Evolutionary conservation across 2,113 vertebrate genomes (phyloP).

Genomic region (Scortum barcoo): DNA sequence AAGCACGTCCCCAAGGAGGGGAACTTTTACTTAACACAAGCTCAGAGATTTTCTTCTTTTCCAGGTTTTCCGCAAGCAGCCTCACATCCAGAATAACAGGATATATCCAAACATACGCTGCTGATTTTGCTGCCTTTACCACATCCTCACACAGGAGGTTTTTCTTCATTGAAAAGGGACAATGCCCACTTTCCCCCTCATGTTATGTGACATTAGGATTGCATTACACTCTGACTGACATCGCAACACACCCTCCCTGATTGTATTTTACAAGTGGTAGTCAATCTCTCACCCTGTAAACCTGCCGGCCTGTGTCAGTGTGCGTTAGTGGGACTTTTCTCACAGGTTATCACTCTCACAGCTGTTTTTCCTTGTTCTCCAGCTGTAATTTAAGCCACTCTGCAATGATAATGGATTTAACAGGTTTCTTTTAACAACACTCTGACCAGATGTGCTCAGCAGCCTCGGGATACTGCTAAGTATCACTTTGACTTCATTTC

Average conservation of each 20-base stretch:
- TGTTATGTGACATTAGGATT: conserved; percentile 68
- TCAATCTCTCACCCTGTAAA: conserved; percentile 80
- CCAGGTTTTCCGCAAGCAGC: conserved; percentile 5
- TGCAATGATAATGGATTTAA: conserved; percentile 77
- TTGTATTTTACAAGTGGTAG: conserved; percentile 70
- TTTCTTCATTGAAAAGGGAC: conserved; percentile 35
- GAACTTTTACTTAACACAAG: conserved; percentile 36
- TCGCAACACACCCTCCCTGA: conserved; percentile 53
- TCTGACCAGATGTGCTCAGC: conserved; percentile 69
- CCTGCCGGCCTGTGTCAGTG: conserved; percentile 53
- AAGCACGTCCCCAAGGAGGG: conserved; percentile 62
- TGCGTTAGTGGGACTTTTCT: conserved; percentile 63
- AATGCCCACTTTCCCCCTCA: conserved; percentile 14
- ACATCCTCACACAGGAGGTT: conserved; percentile 10
- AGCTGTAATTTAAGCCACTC: conserved; percentile 76
- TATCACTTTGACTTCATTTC: conserved; percentile 59
- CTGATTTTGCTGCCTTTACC: background rate
- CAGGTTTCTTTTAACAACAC: conserved; percentile 62
- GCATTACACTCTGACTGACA: conserved; percentile 62
- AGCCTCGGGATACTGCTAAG: conserved; percentile 51
- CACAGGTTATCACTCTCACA: conserved; percentile 75
- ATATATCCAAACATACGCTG: conserved; percentile 2
- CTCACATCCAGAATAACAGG: conserved; percentile 18
- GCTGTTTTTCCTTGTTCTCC: conserved; percentile 63
- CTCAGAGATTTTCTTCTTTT: conserved; percentile 38